Percentiles rank a stretch among this genome's conserved stretches.
These are phyloP conservation scores for Eretmochelys imbricata DNA, from an alignment of 2,113 vertebrate genomes.

Conservation along the genomic window DNA sequence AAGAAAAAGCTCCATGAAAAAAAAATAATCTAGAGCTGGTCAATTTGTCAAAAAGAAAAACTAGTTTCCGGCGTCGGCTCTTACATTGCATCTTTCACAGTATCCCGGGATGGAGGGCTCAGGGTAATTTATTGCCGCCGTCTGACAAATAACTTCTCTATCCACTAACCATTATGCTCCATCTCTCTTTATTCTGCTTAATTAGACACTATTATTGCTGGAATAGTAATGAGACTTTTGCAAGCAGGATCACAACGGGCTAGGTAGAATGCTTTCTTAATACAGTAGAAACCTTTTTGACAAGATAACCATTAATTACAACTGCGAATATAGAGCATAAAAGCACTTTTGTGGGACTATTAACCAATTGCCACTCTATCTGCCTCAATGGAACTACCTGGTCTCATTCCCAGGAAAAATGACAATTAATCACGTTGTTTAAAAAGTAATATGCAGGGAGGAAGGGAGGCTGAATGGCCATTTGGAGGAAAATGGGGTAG, in stretches of 20 bases:
- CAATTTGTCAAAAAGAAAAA: constrained; percentile 1
- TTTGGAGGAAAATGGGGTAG: background rate
- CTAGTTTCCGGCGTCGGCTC: background rate
- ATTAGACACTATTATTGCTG: constrained; percentile 61
- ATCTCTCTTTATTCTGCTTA: constrained; percentile 66
- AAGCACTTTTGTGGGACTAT: constrained; percentile 45
- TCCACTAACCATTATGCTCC: constrained; percentile 49
- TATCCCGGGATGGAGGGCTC: background rate
- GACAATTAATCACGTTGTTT: background rate
- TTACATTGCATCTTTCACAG: background rate
- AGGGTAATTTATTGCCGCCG: constrained; percentile 26
- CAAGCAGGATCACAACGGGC: constrained; percentile 43
- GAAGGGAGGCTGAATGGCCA: background rate
- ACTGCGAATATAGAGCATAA: background rate
- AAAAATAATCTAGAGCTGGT: fast-evolving
- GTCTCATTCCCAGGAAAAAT: background rate
- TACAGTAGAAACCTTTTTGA: constrained; percentile 29
- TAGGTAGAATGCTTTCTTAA: constrained; percentile 45
- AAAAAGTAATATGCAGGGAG: background rate
- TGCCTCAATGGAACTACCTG: background rate
- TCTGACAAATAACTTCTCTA: constrained; percentile 20
- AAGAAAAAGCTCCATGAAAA: fast-evolving
- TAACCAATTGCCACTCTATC: background rate
- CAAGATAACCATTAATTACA: constrained; percentile 14
- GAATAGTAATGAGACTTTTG: constrained; percentile 40